These are phyloP conservation scores for Caranx melampygus DNA, from an alignment of 2,113 vertebrate genomes.

Conservation along the genomic window DNA sequence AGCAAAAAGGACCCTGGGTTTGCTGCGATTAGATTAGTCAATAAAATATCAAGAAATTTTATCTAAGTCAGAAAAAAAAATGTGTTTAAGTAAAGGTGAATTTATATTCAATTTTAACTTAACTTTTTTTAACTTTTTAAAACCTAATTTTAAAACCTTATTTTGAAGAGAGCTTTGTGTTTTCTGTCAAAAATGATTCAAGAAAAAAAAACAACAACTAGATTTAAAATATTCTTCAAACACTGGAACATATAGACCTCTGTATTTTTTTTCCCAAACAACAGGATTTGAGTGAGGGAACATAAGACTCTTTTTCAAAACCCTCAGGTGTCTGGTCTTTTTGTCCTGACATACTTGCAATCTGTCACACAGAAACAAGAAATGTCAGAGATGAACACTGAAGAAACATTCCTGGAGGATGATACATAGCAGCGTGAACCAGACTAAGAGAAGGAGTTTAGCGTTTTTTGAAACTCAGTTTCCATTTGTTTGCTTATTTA, in stretches of 20 bases:
- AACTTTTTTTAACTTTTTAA: background rate
- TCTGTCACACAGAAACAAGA: conserved; percentile 43
- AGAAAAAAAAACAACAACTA: background rate
- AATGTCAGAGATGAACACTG: conserved; percentile 22
- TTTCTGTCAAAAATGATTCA: background rate
- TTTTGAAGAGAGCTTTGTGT: background rate
- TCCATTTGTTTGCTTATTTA: background rate
- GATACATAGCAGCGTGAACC: background rate
- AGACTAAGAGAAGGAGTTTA: background rate
- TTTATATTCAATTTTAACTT: background rate
- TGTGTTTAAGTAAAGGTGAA: background rate
- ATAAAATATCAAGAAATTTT: background rate
- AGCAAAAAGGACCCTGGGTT: background rate
- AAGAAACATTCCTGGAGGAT: conserved; percentile 28
- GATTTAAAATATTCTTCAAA: too few relatives aligned
- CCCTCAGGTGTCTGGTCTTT: conserved; percentile 1
- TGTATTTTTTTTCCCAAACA: background rate
- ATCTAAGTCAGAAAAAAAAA: background rate
- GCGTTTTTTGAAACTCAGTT: background rate
- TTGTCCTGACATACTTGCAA: background rate
- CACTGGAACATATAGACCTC: background rate
- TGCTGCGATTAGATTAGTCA: background rate
- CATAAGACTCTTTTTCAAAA: conserved; percentile 5
- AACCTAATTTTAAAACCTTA: background rate
- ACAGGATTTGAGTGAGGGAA: background rate